Conservation (phyloP, 2,797 vertebrate species). For the Molossus molossus region DNA sequence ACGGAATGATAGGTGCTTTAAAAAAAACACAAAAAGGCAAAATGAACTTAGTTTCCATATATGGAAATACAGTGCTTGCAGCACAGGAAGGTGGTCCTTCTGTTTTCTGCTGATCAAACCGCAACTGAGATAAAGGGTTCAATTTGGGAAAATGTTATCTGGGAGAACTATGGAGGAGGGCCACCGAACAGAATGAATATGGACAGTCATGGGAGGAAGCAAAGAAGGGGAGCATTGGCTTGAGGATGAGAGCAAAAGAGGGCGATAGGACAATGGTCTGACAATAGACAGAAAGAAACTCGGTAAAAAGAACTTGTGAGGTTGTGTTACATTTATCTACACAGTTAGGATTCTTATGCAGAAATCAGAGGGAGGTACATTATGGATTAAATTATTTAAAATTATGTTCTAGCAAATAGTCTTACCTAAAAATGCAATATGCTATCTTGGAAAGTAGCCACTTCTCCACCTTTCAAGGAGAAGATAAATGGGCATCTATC, state of each 20-base stretch:
- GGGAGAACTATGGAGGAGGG: neutral
- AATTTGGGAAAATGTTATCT: slow-evolving; percentile 34
- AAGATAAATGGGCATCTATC: neutral
- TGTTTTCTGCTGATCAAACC: slow-evolving; percentile 64
- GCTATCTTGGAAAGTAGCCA: neutral
- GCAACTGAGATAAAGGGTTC: slow-evolving; percentile 57
- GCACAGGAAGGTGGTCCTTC: slow-evolving; percentile 39
- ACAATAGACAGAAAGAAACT: neutral
- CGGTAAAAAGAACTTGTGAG: neutral
- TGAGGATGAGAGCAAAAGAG: neutral
- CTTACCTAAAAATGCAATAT: neutral
- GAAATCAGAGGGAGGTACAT: neutral
- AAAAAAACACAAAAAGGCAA: slow-evolving; percentile 25
- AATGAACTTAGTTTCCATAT: neutral
- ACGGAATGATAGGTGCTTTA: neutral
- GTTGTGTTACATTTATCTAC: neutral
- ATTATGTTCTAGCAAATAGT: slow-evolving; percentile 24
- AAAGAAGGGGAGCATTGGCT: neutral
- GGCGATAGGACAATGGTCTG: neutral
- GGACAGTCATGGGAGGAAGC: neutral
- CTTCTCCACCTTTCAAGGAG: neutral
- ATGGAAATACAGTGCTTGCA: slow-evolving; percentile 4
- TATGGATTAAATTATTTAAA: slow-evolving; percentile 12
- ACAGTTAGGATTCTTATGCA: neutral
- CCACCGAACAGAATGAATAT: neutral